Percentiles rank a stretch among this genome's conserved stretches.
Evolutionary conservation across 2,797 vertebrate species (phyloP).

Genomic region (Pangasius macronema): DNA sequence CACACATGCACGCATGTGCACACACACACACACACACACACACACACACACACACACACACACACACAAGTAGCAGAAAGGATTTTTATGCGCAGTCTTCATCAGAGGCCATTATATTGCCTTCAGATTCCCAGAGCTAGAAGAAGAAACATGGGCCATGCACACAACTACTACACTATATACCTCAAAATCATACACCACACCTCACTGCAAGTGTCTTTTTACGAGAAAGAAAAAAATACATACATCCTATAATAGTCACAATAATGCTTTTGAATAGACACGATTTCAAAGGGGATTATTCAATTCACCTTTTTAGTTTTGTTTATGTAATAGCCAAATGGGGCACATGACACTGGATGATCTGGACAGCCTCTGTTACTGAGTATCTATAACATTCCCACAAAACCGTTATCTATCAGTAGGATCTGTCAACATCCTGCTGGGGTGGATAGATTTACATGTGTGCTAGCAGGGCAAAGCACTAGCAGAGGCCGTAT

Average conservation of each 20-base stretch:
- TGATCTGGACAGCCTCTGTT: conserved; percentile 13
- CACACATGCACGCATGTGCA: no score
- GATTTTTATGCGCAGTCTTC: conserved; percentile 64
- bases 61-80: conserved; percentile 46
- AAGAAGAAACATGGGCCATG: conserved; percentile 63
- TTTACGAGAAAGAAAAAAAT: not conserved
- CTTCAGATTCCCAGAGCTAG: conserved; percentile 56
- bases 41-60: conserved; percentile 61
- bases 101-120: conserved; percentile 71
- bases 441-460: conserved; percentile 38
- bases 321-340: not conserved
- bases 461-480: conserved; percentile 51
- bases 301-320: not conserved
- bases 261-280: not conserved
- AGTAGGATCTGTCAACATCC: conserved; percentile 20
- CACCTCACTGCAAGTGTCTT: not conserved
- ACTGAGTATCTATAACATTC: conserved; percentile 43
- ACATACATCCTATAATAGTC: not conserved
- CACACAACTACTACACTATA: not conserved
- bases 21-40: conserved; percentile 58
- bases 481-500: conserved; percentile 42
- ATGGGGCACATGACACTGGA: not conserved
- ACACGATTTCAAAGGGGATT: not conserved
- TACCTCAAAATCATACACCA: not conserved
- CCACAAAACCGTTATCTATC: conserved; percentile 37